Conservation (phyloP, 2,797 vertebrate genomes). For the Synaphobranchus kaupii region DNA sequence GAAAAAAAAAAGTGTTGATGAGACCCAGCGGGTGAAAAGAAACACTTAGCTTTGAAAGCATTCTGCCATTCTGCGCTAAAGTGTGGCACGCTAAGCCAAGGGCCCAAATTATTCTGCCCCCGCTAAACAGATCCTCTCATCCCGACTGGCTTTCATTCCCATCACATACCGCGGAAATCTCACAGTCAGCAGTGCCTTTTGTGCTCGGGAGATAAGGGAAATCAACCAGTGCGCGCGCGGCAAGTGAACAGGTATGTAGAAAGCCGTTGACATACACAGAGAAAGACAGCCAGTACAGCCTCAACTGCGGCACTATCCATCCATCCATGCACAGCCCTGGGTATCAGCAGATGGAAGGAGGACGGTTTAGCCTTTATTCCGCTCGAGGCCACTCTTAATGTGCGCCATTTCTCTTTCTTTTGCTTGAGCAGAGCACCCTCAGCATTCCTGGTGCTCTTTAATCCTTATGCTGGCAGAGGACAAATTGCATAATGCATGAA, state of each 20-base stretch:
- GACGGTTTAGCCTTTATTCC: neutral
- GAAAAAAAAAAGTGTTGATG: neutral
- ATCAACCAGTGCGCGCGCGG: neutral
- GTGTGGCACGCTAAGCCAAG: neutral
- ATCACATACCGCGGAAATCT: neutral
- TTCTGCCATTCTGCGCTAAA: neutral
- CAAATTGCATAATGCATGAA: constrained; percentile 15
- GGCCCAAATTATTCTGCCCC: neutral
- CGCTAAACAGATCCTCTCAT: neutral
- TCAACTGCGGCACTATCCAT: neutral
- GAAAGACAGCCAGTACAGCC: neutral
- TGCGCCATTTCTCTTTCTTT: neutral
- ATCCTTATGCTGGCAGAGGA: neutral
- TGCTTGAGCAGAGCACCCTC: constrained; percentile 9
- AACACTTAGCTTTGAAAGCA: neutral
- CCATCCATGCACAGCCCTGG: neutral
- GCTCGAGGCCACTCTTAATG: neutral
- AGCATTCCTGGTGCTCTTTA: neutral
- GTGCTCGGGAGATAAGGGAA: neutral
- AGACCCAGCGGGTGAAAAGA: neutral
- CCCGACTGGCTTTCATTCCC: neutral
- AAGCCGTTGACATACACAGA: neutral
- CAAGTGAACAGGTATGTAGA: neutral
- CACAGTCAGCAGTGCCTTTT: neutral
- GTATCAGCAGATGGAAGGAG: neutral